These are phyloP conservation scores for Psammodynastes pulverulentus DNA, from an alignment of 2,113 vertebrate genomes.

Conservation along the genomic window DNA sequence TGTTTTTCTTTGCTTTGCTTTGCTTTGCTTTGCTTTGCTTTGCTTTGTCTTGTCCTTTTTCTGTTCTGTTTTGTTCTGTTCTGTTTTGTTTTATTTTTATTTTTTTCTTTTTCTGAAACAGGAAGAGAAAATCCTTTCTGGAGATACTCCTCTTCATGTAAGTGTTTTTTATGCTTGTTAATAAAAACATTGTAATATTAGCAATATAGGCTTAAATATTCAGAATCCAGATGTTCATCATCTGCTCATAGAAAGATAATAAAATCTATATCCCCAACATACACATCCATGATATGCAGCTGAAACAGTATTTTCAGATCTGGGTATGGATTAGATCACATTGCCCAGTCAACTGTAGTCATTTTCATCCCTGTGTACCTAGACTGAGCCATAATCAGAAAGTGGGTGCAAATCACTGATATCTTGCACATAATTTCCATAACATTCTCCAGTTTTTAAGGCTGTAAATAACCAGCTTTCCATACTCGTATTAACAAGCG, in stretches of 20 bases:
- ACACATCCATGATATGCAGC: background rate
- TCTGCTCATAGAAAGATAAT: slow-evolving; percentile 52
- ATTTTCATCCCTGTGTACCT: background rate
- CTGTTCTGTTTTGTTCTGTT: slow-evolving; percentile 14
- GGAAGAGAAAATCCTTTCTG: slow-evolving; percentile 62
- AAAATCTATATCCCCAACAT: slow-evolving; percentile 6
- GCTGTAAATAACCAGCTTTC: background rate
- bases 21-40: background rate
- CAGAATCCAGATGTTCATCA: slow-evolving; percentile 38
- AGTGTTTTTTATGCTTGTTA: slow-evolving; percentile 65
- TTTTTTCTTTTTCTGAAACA: slow-evolving; percentile 36
- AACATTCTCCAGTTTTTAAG: background rate
- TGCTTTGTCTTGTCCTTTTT: slow-evolving; percentile 6
- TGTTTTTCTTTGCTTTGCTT: slow-evolving; percentile 5
- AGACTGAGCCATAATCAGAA: background rate
- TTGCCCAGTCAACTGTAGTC: background rate
- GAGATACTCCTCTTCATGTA: slow-evolving; percentile 68
- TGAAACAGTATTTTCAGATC: background rate
- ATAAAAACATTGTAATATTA: slow-evolving; percentile 51
- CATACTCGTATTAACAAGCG: background rate
- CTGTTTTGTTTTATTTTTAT: slow-evolving; percentile 22
- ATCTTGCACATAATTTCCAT: background rate
- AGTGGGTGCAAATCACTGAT: background rate
- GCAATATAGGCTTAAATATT: slow-evolving; percentile 40
- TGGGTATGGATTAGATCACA: background rate